Conservation (phyloP, 2,888 invertebrate genomes). For the Caenorhabditis doughertyi region DNA sequence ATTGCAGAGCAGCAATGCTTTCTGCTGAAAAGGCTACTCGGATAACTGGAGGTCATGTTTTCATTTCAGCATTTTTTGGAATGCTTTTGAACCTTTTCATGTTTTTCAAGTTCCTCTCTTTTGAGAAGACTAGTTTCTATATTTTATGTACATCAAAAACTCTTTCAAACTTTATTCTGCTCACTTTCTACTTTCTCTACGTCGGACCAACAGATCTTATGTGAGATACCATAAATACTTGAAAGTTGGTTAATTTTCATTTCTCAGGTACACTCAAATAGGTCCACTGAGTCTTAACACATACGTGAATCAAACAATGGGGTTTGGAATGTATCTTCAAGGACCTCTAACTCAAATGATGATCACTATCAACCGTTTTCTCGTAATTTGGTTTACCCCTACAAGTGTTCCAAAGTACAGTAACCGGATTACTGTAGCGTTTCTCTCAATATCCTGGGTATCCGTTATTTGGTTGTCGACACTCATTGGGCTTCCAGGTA, state of each 20-base stretch:
- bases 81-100: slow-evolving; percentile 20
- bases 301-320: slow-evolving; percentile 31
- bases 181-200: slow-evolving; percentile 23
- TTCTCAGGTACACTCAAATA: slow-evolving; percentile 8
- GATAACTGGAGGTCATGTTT: slow-evolving; percentile 9
- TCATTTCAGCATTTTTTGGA: slow-evolving; percentile 8
- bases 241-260: background rate
- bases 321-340: slow-evolving; percentile 23
- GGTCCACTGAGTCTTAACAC: background rate
- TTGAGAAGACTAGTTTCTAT: slow-evolving; percentile 26
- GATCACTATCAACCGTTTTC: slow-evolving; percentile 22
- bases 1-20: background rate
- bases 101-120: slow-evolving; percentile 31
- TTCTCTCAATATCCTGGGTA: slow-evolving; percentile 7
- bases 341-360: slow-evolving; percentile 44
- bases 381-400: slow-evolving; percentile 21
- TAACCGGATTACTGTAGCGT: slow-evolving; percentile 24
- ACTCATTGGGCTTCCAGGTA: slow-evolving; percentile 28
- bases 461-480: slow-evolving; percentile 4
- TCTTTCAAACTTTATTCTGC: slow-evolving; percentile 18
- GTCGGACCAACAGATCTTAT: slow-evolving; percentile 24
- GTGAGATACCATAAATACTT: background rate
- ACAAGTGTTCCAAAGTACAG: slow-evolving; percentile 23
- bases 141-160: slow-evolving; percentile 34
- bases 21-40: slow-evolving; percentile 18